These are phyloP conservation scores for Chymomyza procnemis DNA, from an alignment of 2,888 invertebrate species.

Conservation along the genomic window DNA sequence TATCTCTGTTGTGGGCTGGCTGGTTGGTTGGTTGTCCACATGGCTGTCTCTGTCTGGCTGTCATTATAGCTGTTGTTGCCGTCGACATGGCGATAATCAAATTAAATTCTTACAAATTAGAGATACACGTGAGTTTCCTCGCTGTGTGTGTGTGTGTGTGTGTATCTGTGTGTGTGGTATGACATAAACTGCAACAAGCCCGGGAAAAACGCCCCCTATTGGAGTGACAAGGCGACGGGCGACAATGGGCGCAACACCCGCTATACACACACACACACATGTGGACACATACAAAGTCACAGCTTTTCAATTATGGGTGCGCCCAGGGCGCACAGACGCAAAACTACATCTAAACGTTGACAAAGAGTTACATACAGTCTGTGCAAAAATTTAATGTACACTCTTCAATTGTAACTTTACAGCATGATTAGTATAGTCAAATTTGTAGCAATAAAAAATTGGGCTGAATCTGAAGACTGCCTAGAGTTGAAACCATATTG, in stretches of 20 bases:
- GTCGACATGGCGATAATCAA: constrained; percentile 33
- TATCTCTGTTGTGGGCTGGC: neutral
- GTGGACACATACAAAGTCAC: neutral
- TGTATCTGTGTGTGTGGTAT: neutral
- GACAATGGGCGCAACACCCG: neutral
- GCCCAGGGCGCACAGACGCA: constrained; percentile 43
- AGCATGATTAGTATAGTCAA: no score
- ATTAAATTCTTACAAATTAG: constrained; percentile 54
- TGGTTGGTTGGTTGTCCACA: no score
- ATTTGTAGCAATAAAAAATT: neutral
- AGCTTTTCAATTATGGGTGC: constrained; percentile 70
- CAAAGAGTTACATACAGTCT: neutral
- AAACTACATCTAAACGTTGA: constrained; percentile 1
- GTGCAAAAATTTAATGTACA: no score
- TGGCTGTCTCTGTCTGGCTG: neutral
- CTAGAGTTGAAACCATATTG: constrained; percentile 7
- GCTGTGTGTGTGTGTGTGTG: neutral
- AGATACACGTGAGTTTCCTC: constrained; percentile 42
- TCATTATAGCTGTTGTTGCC: neutral
- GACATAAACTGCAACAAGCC: neutral
- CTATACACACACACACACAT: neutral
- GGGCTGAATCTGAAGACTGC: neutral
- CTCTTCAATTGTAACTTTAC: no score
- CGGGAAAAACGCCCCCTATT: neutral
- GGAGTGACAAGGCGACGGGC: neutral